phyloP scores from a whole-genome alignment of 2,113 vertebrate species.

The Leuciscus idus region DNA sequence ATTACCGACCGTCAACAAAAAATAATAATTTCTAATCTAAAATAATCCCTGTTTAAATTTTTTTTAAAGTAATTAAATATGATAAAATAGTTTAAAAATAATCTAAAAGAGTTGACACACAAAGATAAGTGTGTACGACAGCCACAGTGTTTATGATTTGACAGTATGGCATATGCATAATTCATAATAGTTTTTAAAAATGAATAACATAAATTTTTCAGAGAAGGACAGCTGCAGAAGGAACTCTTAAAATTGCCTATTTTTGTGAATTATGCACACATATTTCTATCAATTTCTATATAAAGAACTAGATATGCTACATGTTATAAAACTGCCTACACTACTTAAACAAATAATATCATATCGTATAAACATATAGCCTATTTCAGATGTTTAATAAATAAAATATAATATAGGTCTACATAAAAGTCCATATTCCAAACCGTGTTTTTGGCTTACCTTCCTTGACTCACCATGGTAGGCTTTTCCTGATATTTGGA shows the following conservation, averaged over 20 bases:
- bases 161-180: constrained; percentile 81
- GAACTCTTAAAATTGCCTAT: constrained; percentile 51
- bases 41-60: not conserved
- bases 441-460: not conserved
- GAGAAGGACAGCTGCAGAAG: constrained; percentile 74
- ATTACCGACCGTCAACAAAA: not conserved
- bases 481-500: not conserved
- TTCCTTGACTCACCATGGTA: not conserved
- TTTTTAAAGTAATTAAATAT: not conserved
- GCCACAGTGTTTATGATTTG: constrained; percentile 68
- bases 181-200: constrained; percentile 79
- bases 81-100: not conserved
- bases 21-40: no score
- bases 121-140: constrained; percentile 74
- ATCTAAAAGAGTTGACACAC: constrained; percentile 49
- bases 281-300: not conserved
- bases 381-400: not conserved
- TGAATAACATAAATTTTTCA: constrained; percentile 77
- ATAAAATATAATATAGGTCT: no score
- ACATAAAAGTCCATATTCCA: not conserved
- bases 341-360: not conserved
- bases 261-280: constrained; percentile 1
- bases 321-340: not conserved
- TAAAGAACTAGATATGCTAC: not conserved
- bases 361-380: not conserved